phyloP scores from a whole-genome alignment of 30 jellyfish, hydroid and myxozoan species.

The Aurelia aurita region DNA sequence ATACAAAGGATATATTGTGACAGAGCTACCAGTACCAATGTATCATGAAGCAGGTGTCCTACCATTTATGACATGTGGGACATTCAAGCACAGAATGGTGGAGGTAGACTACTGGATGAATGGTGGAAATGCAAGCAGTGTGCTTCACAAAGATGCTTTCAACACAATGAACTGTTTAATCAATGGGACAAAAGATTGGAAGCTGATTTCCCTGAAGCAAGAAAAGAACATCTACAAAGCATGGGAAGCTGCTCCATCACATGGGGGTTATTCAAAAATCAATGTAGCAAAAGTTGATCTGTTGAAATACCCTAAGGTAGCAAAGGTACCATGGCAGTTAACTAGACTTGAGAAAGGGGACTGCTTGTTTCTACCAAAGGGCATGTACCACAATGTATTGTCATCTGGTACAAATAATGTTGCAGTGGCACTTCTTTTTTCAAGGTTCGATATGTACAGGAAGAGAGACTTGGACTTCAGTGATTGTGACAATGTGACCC shows the following conservation, averaged over 20 bases:
- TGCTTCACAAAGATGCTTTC: slow-evolving; percentile 83
- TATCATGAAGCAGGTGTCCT: slow-evolving; percentile 79
- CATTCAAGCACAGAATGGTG: slow-evolving; percentile 60
- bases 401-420: slow-evolving; percentile 82
- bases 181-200: slow-evolving; percentile 92
- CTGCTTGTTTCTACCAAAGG: slow-evolving; percentile 83
- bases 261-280: slow-evolving; percentile 86
- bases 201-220: slow-evolving; percentile 67
- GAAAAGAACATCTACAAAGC: slow-evolving; percentile 85
- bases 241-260: slow-evolving; percentile 83
- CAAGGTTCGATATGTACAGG: slow-evolving; percentile 65
- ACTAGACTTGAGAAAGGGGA: slow-evolving; percentile 79
- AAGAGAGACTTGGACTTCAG: slow-evolving; percentile 52
- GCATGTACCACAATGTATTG: slow-evolving; percentile 81
- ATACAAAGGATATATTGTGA: slow-evolving; percentile 65
- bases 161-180: slow-evolving; percentile 86
- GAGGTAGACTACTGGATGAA: slow-evolving; percentile 88
- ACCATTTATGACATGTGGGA: slow-evolving; percentile 86
- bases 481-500: slow-evolving; percentile 74
- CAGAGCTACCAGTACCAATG: slow-evolving; percentile 88
- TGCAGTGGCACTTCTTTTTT: slow-evolving; percentile 81
- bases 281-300: slow-evolving; percentile 78
- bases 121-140: slow-evolving; percentile 87
- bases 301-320: slow-evolving; percentile 74
- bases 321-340: slow-evolving; percentile 85